These are phyloP conservation scores for Cataglyphis hispanica DNA, from an alignment of 1,140 invertebrate genomes.

Conservation along the genomic window DNA sequence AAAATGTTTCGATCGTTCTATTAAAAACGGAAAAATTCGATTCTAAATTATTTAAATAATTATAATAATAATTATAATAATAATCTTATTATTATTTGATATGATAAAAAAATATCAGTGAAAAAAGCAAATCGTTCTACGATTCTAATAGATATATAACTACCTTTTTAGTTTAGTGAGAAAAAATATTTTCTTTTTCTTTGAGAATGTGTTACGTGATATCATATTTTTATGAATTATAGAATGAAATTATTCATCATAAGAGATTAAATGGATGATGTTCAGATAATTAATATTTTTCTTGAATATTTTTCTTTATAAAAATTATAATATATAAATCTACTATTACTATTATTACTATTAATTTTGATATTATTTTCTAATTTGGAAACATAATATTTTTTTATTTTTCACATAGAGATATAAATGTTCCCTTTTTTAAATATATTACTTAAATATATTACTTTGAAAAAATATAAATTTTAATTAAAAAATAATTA, in stretches of 20 bases:
- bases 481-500: background rate
- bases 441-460: conserved; percentile 14
- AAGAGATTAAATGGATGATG: background rate
- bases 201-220: background rate
- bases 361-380: background rate
- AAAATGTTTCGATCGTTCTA: background rate
- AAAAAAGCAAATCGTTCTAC: background rate
- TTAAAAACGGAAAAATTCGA: background rate
- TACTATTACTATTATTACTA: too few species aligned
- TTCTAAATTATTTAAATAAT: conserved; percentile 1
- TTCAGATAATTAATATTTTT: background rate
- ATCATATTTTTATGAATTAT: background rate
- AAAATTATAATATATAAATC: background rate
- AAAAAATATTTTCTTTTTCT: conserved; percentile 9
- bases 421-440: background rate
- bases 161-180: conserved; percentile 5
- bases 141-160: background rate
- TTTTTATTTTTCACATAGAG: background rate
- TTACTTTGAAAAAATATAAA: background rate
- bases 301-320: background rate
- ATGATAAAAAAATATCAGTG: background rate
- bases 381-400: background rate
- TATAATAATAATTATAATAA: background rate
- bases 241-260: background rate
- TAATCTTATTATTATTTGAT: background rate